phyloP scores from a whole-genome alignment of 2,888 invertebrate species.

The Pyrrhosoma nymphula region DNA sequence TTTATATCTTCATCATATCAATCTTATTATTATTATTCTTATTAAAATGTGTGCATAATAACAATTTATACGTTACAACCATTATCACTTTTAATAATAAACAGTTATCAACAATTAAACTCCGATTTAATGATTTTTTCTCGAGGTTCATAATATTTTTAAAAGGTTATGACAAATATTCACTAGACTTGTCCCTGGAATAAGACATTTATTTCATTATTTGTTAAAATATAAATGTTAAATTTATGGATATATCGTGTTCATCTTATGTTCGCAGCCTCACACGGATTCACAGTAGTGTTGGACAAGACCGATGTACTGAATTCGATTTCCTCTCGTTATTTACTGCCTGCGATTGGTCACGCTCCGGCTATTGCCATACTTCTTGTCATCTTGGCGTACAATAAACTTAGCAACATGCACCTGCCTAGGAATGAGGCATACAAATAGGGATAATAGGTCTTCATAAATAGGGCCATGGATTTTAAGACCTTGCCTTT shows the following conservation, averaged over 20 bases:
- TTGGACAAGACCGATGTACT: background rate
- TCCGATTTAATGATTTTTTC: no score
- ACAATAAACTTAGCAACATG: background rate
- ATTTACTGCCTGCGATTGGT: constrained; percentile 53
- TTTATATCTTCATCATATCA: no score
- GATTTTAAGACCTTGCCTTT: background rate
- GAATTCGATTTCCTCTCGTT: constrained; percentile 13
- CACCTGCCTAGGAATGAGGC: background rate
- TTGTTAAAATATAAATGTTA: background rate
- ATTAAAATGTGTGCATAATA: no score
- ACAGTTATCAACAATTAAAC: no score
- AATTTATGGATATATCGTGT: background rate
- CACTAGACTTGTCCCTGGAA: no score
- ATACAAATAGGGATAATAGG: no score
- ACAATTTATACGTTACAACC: no score
- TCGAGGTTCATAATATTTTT: no score
- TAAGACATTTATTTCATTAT: no score
- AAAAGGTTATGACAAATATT: no score
- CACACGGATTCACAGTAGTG: background rate
- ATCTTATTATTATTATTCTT: no score
- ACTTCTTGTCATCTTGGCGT: background rate
- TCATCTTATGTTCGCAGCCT: constrained; percentile 10
- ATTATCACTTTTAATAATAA: no score
- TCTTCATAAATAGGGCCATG: background rate
- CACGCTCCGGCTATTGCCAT: constrained; percentile 16